Conservation (phyloP, 2,888 invertebrate genomes). For the Omphaloscelis lunosa region DNA sequence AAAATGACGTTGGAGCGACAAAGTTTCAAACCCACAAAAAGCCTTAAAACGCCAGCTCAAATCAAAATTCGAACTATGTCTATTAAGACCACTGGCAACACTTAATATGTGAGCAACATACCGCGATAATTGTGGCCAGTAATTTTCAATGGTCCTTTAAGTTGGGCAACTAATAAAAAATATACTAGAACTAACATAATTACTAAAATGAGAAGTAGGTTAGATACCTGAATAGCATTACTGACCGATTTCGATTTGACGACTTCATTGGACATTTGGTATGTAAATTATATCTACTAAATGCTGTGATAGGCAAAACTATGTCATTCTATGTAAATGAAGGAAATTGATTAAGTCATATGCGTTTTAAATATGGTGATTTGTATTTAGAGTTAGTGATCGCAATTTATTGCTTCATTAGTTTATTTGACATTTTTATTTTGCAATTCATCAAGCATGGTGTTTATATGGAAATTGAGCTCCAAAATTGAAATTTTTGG, state of each 20-base stretch:
- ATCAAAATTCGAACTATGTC: constrained; percentile 45
- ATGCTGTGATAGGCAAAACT: constrained; percentile 21
- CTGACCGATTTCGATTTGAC: constrained; percentile 37
- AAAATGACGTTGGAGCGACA: too few species aligned
- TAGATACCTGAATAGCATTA: constrained; percentile 51
- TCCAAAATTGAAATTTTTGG: neutral
- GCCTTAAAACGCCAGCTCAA: constrained; percentile 6
- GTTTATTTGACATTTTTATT: neutral
- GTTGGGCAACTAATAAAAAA: neutral
- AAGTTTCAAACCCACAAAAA: too few species aligned
- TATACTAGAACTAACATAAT: constrained; percentile 32
- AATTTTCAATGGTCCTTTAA: constrained; percentile 44
- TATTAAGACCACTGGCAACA: constrained; percentile 46
- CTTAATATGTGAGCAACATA: constrained; percentile 65
- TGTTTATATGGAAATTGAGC: too few species aligned
- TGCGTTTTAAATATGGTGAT: constrained; percentile 34
- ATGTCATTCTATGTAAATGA: neutral
- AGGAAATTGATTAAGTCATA: constrained; percentile 7
- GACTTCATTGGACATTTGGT: constrained; percentile 36
- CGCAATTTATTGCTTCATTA: constrained; percentile 23
- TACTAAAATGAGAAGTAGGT: constrained; percentile 52
- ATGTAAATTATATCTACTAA: constrained; percentile 34
- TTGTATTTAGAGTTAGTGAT: neutral
- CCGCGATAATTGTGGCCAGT: constrained; percentile 51
- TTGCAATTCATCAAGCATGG: neutral